Evolutionary conservation across 2,797 vertebrate genomes (phyloP).

Genomic region (Tokudaia tokunoshimensis): DNA sequence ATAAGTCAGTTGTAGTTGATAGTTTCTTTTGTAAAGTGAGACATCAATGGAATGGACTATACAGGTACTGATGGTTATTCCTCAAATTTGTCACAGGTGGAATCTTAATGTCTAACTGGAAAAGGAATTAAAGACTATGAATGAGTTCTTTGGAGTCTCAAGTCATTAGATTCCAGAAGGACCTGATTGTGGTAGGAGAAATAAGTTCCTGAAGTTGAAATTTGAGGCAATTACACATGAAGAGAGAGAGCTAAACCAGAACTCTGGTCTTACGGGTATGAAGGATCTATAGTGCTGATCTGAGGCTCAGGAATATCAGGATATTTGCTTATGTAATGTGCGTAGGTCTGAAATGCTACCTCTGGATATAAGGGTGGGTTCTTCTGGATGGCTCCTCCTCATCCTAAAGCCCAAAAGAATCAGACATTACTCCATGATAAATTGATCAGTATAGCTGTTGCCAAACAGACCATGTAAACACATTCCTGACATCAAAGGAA

Average conservation of each 20-base stretch:
- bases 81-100: background rate
- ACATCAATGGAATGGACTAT: background rate
- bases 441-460: background rate
- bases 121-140: conserved; percentile 5
- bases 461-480: background rate
- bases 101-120: conserved; percentile 52
- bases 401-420: background rate
- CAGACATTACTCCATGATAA: background rate
- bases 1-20: background rate
- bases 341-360: conserved; percentile 60
- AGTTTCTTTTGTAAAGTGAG: conserved; percentile 33
- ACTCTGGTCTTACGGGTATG: background rate
- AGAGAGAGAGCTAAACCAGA: background rate
- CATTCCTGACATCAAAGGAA: background rate
- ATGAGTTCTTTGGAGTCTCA: conserved; percentile 42
- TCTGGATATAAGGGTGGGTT: conserved; percentile 44
- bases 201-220: conserved; percentile 20
- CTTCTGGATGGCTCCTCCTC: background rate
- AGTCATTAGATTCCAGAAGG: background rate
- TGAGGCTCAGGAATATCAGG: conserved; percentile 57
- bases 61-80: background rate
- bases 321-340: conserved; percentile 48
- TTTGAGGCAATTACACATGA: background rate
- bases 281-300: background rate
- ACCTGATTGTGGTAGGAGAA: background rate